Evolutionary conservation across 2,797 vertebrate species (phyloP), one percentile per base, ranked within the genome.

Genomic region (Petrocephalus schoutedeni): DNA sequence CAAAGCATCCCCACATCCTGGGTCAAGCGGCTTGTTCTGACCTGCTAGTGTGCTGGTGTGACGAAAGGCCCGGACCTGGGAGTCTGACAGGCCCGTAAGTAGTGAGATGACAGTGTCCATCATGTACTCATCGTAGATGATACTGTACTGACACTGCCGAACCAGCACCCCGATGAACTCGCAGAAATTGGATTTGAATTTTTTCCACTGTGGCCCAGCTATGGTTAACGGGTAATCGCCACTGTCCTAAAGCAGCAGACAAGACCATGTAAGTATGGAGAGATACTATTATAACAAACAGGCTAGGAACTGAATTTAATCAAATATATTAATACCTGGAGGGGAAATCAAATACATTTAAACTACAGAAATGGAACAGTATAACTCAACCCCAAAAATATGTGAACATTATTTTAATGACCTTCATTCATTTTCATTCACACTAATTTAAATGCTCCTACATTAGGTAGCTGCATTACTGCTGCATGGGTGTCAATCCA

Each of bases 51-150:
- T 99, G 94, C 98, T 99, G 91, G 98, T 99, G 96, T 99, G 98
- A 94, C 98, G 97, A 95, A 99, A 99, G 77, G 98, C 98, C 95
- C 98, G 95, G 94, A 99, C 98, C 94, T 99, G 98, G 0, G 98
- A 99, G 93, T 99, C 98, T 6, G 98, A 99, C 83, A 99, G 95
- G 93, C 98, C 98, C 56, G 98, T 99, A 84, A 99, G 98, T 90
- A 99, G 97, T 74, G 98, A 99, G 94, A 99, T 99, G 90, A 99
- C 96, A 1, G 98, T 99, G 91, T 99, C 98, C 98, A 99, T 99
- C 98, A 99, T 99, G 93, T 99, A 99, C 67, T 99, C 98, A 93
- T 99, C 98, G 93, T 99, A 99, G 95, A 99, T 99, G 95, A 99
- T 99, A 95, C 98, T 99, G 93, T 99, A 99, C 85, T 99, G 98